Base-by-base conservation (phyloP, 2,888 invertebrate genomes). In the Biston betularia region DNA sequence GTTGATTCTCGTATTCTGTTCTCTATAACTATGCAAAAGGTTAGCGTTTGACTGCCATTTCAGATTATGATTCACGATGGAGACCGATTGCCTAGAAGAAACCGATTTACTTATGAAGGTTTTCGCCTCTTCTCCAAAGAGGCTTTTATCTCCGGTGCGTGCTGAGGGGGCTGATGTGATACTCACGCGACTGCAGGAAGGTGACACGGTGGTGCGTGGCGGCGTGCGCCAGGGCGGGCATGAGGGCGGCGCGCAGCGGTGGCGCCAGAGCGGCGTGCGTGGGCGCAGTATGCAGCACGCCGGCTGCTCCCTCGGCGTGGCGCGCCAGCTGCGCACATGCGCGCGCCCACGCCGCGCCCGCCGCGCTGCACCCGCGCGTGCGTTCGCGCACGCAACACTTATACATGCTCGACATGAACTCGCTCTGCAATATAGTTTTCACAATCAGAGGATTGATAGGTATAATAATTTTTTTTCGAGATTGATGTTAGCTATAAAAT, bases 181-280 rank as follows among this genome's bases (percentile, higher is more conserved):
- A 60, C 88, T 85, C 7, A 92, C 92, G 75, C 0, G 88, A 84
- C 64, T 88, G 88, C 60, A 92, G 73, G 69, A 89, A 88, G 1
- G 84, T 70, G 57, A 74, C 67, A 5, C 89, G 76, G 7, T 89
- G 87, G 56, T 89, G 86, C 53, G 85, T 81, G 1, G 92, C 91
- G 11, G 89, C 87, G 76, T 89, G 86, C n/a, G 91, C 92, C 0
- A 92, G 55, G 0, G 91, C 90, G 0, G 89, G 87, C 79, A 91
- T 68, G 15, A 89, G 75, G 0, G 68, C 64, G 7, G 83, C 78
- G n/a, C 85, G 80, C 65, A 80, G 65, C 14, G 59, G n/a, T 48
- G 74, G 42, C 69, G 85, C 71, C 71, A 85, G 75, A 44, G 79
- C 75, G 7, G 75, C 62, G 67, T 80, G 73, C 56, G 82, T 76